Evolutionary conservation across 1,140 invertebrate species (phyloP).

Genomic region (Anoplophora glabripennis): DNA sequence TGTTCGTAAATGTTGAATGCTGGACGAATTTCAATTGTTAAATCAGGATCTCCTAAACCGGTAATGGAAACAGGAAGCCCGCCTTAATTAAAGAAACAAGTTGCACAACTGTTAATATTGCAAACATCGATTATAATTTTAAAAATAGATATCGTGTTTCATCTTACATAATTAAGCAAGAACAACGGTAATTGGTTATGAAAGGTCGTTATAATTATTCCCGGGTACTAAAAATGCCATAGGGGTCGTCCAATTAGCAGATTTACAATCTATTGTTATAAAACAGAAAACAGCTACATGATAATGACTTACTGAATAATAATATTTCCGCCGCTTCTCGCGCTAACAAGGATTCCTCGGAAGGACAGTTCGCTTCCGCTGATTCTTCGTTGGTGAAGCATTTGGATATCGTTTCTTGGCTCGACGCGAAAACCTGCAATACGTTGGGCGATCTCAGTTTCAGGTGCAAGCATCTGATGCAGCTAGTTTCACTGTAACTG

Average conservation of each 20-base stretch:
- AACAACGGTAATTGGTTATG: too few relatives aligned
- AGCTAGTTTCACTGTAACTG: conserved; percentile 54
- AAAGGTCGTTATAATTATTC: too few relatives aligned
- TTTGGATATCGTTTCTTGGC: conserved; percentile 52
- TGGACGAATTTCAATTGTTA: too few relatives aligned
- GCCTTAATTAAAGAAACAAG: too few relatives aligned
- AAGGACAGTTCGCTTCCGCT: conserved; percentile 60
- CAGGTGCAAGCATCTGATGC: conserved; percentile 63
- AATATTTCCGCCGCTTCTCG: conserved; percentile 52
- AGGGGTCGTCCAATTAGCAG: not conserved
- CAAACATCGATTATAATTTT: too few relatives aligned
- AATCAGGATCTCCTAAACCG: too few relatives aligned
- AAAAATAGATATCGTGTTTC: too few relatives aligned
- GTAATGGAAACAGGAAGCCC: too few relatives aligned
- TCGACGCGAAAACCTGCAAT: conserved; percentile 62
- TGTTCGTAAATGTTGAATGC: too few relatives aligned
- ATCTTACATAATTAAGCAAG: too few relatives aligned
- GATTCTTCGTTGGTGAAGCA: conserved; percentile 63
- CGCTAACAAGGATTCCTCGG: conserved; percentile 49
- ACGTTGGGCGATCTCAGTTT: conserved; percentile 61
- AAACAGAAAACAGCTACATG: not conserved
- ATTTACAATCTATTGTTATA: not conserved
- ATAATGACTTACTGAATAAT: conserved; percentile 53
- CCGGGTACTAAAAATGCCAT: too few relatives aligned
- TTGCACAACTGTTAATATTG: too few relatives aligned